Conservation (phyloP, 2,888 invertebrate genomes). For the Lepidocyrtinus sp. region DNA sequence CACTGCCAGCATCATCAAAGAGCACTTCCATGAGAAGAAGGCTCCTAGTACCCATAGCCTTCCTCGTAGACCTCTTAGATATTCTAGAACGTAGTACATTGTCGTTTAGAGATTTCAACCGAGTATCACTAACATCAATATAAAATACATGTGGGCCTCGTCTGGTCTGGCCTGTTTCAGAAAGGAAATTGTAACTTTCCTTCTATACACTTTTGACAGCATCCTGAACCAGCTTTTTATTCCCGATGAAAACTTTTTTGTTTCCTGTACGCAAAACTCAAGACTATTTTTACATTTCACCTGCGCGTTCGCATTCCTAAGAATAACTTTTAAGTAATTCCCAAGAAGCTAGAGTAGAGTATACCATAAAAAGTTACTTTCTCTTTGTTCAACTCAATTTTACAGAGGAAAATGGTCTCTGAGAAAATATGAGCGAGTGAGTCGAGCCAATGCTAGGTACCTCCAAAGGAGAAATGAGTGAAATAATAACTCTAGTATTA, state of each 20-base stretch:
- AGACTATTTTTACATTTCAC: constrained; percentile 18
- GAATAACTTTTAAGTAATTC: not conserved
- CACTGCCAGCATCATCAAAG: not conserved
- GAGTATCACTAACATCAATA: constrained; percentile 31
- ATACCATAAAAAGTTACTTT: no score
- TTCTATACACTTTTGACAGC: not conserved
- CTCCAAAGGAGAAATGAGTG: no score
- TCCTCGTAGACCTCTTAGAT: no score
- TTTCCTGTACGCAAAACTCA: not conserved
- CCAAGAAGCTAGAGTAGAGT: no score
- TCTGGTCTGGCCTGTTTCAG: no score
- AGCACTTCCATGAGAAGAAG: not conserved
- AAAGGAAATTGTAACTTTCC: not conserved
- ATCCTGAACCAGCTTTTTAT: not conserved
- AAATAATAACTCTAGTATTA: no score
- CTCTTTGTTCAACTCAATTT: no score
- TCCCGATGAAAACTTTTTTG: not conserved
- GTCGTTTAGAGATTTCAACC: constrained; percentile 44
- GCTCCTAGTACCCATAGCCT: no score
- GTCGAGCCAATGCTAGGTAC: no score
- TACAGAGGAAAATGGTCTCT: no score
- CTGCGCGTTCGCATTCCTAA: constrained; percentile 6
- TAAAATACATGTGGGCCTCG: not conserved
- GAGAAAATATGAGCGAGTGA: no score
- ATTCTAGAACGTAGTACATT: constrained; percentile 3